A percentile compares a stretch with the other conserved stretches of the same genome.
Conservation (phyloP, 2,888 invertebrate genomes). For the Psylliodes chrysocephalus region DNA sequence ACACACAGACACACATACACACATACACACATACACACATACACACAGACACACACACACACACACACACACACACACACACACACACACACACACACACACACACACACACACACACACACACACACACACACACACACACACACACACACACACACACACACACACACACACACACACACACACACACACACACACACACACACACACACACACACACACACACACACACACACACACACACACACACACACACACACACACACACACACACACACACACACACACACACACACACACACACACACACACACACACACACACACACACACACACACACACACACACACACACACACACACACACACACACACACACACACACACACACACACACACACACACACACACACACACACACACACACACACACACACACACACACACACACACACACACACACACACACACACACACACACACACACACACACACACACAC, state of each 20-base stretch:
- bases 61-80: constrained; percentile 13
- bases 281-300: constrained; percentile 13
- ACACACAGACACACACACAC: constrained; percentile 9
- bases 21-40: no score
- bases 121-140: constrained; percentile 13
- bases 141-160: constrained; percentile 13
- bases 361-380: constrained; percentile 14
- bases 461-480: constrained; percentile 12
- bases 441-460: constrained; percentile 18
- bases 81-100: constrained; percentile 13
- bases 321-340: constrained; percentile 16
- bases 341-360: constrained; percentile 16
- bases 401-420: constrained; percentile 18
- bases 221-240: constrained; percentile 11
- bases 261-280: constrained; percentile 11
- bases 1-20: no score
- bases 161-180: constrained; percentile 13
- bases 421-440: constrained; percentile 19
- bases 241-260: constrained; percentile 11
- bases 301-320: constrained; percentile 16
- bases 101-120: constrained; percentile 13
- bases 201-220: constrained; percentile 13
- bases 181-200: constrained; percentile 13
- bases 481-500: constrained; percentile 14
- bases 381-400: constrained; percentile 17